These are phyloP conservation scores for Paratilapia polleni DNA, from an alignment of 2,113 vertebrate species.

Conservation along the genomic window DNA sequence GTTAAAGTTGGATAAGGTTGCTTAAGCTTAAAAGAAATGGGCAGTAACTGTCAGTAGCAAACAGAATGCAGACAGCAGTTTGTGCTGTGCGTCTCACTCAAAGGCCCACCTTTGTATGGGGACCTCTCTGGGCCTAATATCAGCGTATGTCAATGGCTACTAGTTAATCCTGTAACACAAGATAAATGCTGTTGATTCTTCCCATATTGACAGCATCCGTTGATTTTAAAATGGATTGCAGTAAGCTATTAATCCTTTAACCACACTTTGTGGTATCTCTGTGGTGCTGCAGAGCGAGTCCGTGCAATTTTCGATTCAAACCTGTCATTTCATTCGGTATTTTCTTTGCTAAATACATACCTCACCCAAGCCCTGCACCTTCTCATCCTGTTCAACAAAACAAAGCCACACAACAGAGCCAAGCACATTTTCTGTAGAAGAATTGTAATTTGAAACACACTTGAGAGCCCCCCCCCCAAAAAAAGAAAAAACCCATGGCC, in stretches of 20 bases:
- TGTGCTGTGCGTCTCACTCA: not conserved
- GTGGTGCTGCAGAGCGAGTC: not conserved
- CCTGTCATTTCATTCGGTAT: constrained; percentile 34
- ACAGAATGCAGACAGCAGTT: not conserved
- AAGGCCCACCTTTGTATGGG: not conserved
- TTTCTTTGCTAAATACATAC: constrained; percentile 14
- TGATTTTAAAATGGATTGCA: not conserved
- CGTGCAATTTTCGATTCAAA: constrained; percentile 20
- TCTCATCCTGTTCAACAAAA: constrained; percentile 66
- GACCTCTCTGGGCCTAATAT: not conserved
- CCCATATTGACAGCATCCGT: not conserved
- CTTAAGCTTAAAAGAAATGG: not conserved
- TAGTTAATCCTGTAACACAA: not conserved
- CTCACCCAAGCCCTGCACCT: constrained; percentile 54
- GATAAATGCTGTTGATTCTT: not conserved
- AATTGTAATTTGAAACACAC: constrained; percentile 83
- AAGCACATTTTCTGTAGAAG: constrained; percentile 63
- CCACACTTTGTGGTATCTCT: no score
- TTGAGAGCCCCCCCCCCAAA: constrained; percentile 51
- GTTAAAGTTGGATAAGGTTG: not conserved
- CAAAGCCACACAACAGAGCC: constrained; percentile 70
- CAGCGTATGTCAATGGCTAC: not conserved
- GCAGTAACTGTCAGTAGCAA: not conserved
- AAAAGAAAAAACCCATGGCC: constrained; percentile 44
- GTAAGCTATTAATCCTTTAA: no score